Base-by-base conservation (phyloP, 2,888 invertebrate species). In the Romanomermis culicivorax region DNA sequence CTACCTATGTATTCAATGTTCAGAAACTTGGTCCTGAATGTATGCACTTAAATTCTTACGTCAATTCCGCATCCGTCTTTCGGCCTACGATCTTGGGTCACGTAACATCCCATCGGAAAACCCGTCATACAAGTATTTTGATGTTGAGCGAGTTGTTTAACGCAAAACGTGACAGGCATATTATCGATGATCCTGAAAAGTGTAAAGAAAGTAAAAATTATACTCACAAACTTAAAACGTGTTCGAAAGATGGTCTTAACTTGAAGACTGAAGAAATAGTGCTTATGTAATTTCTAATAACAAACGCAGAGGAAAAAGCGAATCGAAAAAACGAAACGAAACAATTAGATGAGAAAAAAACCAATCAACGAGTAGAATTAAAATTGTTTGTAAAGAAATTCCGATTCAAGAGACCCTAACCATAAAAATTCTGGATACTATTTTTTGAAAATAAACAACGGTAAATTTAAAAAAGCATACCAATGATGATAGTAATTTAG, bases 111-210 rank as follows among this genome's bases (percentile, higher is more conserved):
- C 83, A 97, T 88, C 0, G 93, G 93, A 70, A 97, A 97, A 11
- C 95, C 93, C 45, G 85, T 86, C 59, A 83, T 84, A 70, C 97
- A 97, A 68, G 65, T 63, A 43, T 65, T 62, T 60, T 61, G 59
- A 43, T 63, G 61, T 56, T 66, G 64, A 49, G 61, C 62, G 42
- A 71, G 71, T 29, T 66, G 63, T n/a, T n/a, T n/a, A 70, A 87
- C 89, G 71, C 97, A 97, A 83, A 87, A 93, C 0, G 95, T 93
- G 1, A 97, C 85, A 0, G 97, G 97, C 93, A 97, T 93, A 70
- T 97, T 97, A 72, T 97, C 97, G 70, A 74, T 60, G 63, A 76
- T 77, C 70, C 70, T 70, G 56, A 49, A 61, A 55, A 45, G 17
- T 56, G 23, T 7, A 17, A 17, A 36, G 17, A 36, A 36, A 17